phyloP scores from a whole-genome alignment of 2,113 vertebrate species.

The Peromyscus maniculatus region DNA sequence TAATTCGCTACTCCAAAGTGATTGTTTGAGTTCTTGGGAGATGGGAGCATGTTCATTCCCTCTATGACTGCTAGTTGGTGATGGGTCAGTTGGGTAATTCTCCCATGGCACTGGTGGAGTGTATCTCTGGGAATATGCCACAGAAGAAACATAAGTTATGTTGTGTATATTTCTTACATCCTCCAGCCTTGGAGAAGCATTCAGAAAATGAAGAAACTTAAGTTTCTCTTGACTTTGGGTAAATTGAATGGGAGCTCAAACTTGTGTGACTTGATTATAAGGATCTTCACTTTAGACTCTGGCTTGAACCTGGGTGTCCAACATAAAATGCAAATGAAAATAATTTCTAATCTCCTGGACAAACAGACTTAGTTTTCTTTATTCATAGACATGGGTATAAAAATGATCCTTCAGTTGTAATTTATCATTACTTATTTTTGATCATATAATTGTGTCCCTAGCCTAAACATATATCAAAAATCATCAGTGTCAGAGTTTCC shows the following conservation, averaged over 20 bases:
- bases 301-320: background rate
- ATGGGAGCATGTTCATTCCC: conserved; percentile 7
- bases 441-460: background rate
- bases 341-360: conserved; percentile 21
- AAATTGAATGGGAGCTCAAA: background rate
- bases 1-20: conserved; percentile 53
- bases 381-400: background rate
- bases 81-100: background rate
- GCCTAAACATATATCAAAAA: background rate
- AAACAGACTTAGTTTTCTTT: conserved; percentile 36
- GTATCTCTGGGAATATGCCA: background rate
- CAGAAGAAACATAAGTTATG: background rate
- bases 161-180: background rate
- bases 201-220: background rate
- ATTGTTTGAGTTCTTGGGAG: conserved; percentile 20
- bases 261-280: conserved; percentile 3
- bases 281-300: background rate
- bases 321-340: conserved; percentile 4
- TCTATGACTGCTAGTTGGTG: conserved; percentile 25
- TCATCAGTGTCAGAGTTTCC: background rate
- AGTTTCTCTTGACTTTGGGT: background rate
- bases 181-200: background rate
- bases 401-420: conserved; percentile 38
- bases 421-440: background rate
- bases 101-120: background rate